Base-by-base conservation (phyloP, 2,888 invertebrate genomes). In the Cylloceria caligata region DNA sequence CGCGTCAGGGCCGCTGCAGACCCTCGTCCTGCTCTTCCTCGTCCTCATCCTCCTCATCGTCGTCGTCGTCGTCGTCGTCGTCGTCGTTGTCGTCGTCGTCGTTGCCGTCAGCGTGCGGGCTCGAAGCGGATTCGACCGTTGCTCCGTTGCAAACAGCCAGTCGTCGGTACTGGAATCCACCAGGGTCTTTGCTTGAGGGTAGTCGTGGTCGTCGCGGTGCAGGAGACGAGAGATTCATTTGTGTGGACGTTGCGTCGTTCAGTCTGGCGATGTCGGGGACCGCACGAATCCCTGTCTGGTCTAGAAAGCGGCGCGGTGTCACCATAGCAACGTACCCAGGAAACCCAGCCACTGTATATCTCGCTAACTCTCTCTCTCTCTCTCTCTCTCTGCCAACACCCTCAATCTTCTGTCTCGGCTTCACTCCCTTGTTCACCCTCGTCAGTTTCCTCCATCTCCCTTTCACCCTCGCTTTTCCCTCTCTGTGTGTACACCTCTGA, bases 321-420 rank as follows among this genome's bases (percentile, higher is more conserved):
- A 79, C 72, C 82, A 92, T 92, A 88, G 90, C 90, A 88, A 92
- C 92, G 87, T 88, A 92, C 91, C 92, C 92, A 92, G 92, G 91
- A 91, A 91, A 91, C 90, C 91, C 91, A 89, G 91, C 89, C 89
- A 86, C 88, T 87, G 42, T 77, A 71, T 75, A 68, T 68, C 83
- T 79, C 77, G 73, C 78, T 76, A 68, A 78, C 76, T 71, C 73
- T 80, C 79, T 60, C 65, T 52, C 52, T 62, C 73, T 42, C 69
- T 52, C 52, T 65, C 74, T 34, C 55, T 52, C 69, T 80, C 69
- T 77, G 77, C 69, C 80, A 73, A 76, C 76, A 84, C 73, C 67
- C 83, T 76, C 80, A 30, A 36, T 67, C 34, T 47, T 34, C 42
- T 34, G 42, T 64, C 76, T 68, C 79, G 65, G 30, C 68, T 71